Percentiles rank a stretch among this genome's conserved stretches.
Evolutionary conservation across 1,140 invertebrate genomes (phyloP).

Genomic region (Dinoponera quadriceps): DNA sequence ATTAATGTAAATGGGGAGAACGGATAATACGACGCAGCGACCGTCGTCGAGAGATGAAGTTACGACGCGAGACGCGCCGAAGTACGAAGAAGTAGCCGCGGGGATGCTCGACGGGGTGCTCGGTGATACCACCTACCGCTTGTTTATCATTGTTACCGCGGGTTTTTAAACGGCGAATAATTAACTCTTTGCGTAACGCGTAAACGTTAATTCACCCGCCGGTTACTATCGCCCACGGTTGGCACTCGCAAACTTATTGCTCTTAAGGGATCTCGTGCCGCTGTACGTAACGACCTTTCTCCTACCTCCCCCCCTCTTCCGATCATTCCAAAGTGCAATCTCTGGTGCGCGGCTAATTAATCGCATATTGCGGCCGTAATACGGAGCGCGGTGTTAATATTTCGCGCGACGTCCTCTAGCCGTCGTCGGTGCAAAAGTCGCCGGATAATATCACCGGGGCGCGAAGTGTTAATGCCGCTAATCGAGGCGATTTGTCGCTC

Average conservation of each 20-base stretch:
- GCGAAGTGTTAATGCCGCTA: constrained; percentile 44
- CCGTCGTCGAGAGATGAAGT: too few species aligned
- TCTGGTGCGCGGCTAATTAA: constrained; percentile 43
- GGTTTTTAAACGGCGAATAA: not conserved
- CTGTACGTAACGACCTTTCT: not conserved
- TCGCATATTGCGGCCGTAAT: constrained; percentile 32
- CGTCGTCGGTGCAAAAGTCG: constrained; percentile 10
- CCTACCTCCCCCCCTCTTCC: not conserved
- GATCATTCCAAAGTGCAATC: constrained; percentile 32
- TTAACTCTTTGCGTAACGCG: not conserved
- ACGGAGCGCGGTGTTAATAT: constrained; percentile 25
- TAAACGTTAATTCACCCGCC: constrained; percentile 17
- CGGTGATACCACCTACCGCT: not conserved
- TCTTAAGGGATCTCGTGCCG: constrained; percentile 4
- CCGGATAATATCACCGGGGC: not conserved
- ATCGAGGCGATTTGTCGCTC: constrained; percentile 53
- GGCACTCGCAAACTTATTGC: not conserved
- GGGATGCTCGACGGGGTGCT: too few species aligned
- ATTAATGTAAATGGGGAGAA: too few species aligned
- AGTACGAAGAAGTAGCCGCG: not conserved
- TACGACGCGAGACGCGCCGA: not conserved
- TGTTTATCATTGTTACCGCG: not conserved
- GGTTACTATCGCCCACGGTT: not conserved
- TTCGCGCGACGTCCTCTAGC: not conserved
- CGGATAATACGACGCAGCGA: too few species aligned